A percentile compares a stretch with the other conserved stretches of the same genome.
phyloP scores from a whole-genome alignment of 1,140 invertebrate genomes.

The Drosophila baimaii region DNA sequence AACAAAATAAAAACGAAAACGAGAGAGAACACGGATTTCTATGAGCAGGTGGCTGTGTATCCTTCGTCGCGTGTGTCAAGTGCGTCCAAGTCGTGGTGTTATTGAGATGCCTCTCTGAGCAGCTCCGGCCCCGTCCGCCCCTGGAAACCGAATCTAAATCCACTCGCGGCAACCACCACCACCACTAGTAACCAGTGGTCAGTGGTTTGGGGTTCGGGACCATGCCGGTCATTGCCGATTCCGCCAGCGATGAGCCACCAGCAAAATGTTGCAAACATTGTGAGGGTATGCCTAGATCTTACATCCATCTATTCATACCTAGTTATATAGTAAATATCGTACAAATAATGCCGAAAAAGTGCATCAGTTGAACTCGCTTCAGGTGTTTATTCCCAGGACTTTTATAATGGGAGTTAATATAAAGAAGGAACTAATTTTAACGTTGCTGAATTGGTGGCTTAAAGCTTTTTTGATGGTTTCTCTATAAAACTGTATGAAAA shows the following conservation, averaged over 20 bases:
- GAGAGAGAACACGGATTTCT: constrained; percentile 27
- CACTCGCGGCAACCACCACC: constrained; percentile 17
- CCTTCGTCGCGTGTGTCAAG: constrained; percentile 29
- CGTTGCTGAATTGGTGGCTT: neutral
- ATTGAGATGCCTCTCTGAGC: constrained; percentile 14
- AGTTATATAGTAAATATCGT: neutral
- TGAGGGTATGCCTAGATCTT: constrained; percentile 83
- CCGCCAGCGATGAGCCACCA: constrained; percentile 83
- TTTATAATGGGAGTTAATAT: neutral
- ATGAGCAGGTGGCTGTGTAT: constrained; percentile 33
- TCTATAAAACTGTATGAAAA: too few species aligned
- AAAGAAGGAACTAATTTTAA: neutral
- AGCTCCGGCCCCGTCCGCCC: constrained; percentile 4
- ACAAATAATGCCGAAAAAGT: constrained; percentile 35
- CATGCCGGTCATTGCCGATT: constrained; percentile 84
- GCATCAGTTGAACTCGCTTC: constrained; percentile 1
- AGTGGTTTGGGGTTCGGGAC: constrained; percentile 59
- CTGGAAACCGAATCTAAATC: constrained; percentile 10
- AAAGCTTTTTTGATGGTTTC: neutral
- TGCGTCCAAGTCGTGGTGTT: constrained; percentile 24
- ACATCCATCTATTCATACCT: constrained; percentile 48
- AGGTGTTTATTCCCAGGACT: neutral
- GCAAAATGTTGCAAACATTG: constrained; percentile 85
- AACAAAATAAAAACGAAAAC: constrained; percentile 4
- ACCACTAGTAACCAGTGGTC: constrained; percentile 19